These are phyloP conservation scores for Habroteleia sp. DNA, from an alignment of 2,888 invertebrate genomes.

Conservation along the genomic window DNA sequence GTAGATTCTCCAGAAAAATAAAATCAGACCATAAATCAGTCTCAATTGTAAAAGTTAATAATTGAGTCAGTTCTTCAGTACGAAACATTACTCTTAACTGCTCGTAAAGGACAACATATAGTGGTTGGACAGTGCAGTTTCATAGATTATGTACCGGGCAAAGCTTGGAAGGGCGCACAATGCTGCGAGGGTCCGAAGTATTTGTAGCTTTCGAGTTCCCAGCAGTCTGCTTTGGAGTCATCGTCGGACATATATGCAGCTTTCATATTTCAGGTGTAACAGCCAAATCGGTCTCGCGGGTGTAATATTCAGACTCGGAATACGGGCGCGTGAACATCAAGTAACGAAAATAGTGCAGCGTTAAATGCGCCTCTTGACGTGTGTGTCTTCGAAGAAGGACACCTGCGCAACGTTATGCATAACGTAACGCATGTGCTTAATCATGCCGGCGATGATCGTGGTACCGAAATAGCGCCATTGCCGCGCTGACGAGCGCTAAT, in stretches of 20 bases:
- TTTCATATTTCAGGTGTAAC: slow-evolving; percentile 72
- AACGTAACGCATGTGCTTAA: slow-evolving; percentile 5
- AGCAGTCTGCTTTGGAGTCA: slow-evolving; percentile 59
- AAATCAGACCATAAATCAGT: slow-evolving; percentile 12
- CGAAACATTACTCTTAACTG: slow-evolving; percentile 21
- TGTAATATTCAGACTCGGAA: slow-evolving; percentile 67
- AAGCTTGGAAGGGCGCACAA: slow-evolving; percentile 28
- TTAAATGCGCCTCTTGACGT: slow-evolving; percentile 31
- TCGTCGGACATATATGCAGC: slow-evolving; percentile 64
- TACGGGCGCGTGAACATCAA: slow-evolving; percentile 49
- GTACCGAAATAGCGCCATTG: slow-evolving; percentile 1
- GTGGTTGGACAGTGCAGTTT: slow-evolving; percentile 28
- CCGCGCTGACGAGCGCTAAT: slow-evolving; percentile 1
- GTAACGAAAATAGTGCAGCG: slow-evolving; percentile 49
- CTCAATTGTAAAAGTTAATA: slow-evolving; percentile 23
- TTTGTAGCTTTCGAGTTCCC: slow-evolving; percentile 60
- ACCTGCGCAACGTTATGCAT: slow-evolving; percentile 5
- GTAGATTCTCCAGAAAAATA: too few relatives aligned
- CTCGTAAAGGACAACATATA: slow-evolving; percentile 31
- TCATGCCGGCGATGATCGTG: slow-evolving; percentile 8
- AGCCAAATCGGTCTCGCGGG: slow-evolving; percentile 67
- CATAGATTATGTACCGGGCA: slow-evolving; percentile 50
- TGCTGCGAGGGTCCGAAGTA: slow-evolving; percentile 33
- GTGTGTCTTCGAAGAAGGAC: not conserved
- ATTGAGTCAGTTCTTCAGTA: slow-evolving; percentile 19